Conservation (phyloP, 2,797 vertebrate genomes). For the Glyptemys insculpta region DNA sequence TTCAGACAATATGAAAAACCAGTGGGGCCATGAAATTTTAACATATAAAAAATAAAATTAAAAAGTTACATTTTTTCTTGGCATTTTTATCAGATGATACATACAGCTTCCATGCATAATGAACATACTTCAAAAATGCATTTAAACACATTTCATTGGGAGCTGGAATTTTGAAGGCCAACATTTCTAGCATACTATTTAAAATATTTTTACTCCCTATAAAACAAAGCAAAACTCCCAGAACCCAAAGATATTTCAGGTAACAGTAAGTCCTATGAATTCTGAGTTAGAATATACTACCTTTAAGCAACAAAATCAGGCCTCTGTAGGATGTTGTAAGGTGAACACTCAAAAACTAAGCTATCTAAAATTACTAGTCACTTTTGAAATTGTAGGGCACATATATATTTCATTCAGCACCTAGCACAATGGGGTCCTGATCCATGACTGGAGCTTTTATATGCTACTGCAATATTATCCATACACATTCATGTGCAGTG, state of each 20-base stretch:
- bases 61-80: conserved; percentile 28
- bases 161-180: conserved; percentile 43
- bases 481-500: background rate
- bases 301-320: background rate
- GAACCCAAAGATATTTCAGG: background rate
- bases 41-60: conserved; percentile 34
- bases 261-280: accelerated
- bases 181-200: conserved; percentile 23
- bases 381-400: background rate
- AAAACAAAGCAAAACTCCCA: conserved; percentile 37
- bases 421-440: background rate
- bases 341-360: background rate
- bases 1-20: conserved; percentile 58
- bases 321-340: background rate
- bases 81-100: conserved; percentile 56
- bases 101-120: background rate
- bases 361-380: background rate
- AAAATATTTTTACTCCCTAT: conserved; percentile 45
- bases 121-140: background rate
- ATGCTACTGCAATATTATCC: background rate
- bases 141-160: conserved; percentile 39
- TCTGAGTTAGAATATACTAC: background rate
- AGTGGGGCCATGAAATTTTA: conserved; percentile 65
- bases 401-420: background rate
- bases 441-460: background rate